These are phyloP conservation scores for Gnatocerus cornutus DNA, from an alignment of 2,888 invertebrate genomes.

Conservation along the genomic window DNA sequence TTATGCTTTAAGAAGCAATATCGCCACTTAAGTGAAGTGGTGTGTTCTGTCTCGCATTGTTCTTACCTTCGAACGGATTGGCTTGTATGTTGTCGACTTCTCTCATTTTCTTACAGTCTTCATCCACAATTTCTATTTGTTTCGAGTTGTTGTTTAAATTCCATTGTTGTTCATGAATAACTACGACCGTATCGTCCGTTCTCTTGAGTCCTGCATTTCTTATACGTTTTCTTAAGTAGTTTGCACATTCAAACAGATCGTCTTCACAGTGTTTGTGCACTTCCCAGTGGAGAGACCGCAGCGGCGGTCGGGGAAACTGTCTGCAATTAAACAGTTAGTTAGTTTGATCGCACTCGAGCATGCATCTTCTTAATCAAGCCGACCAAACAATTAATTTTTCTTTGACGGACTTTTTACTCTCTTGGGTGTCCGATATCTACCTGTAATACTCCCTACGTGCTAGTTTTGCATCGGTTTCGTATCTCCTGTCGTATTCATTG, in stretches of 20 bases:
- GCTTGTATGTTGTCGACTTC: slow-evolving; percentile 70
- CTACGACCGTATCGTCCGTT: slow-evolving; percentile 72
- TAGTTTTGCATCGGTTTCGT: slow-evolving; percentile 58
- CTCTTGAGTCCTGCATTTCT: slow-evolving; percentile 70
- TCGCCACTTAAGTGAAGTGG: slow-evolving; percentile 17
- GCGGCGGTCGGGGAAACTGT: slow-evolving; percentile 74
- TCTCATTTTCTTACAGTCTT: slow-evolving; percentile 72
- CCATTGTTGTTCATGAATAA: slow-evolving; percentile 73
- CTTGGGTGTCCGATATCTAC: not conserved
- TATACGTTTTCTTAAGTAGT: slow-evolving; percentile 71
- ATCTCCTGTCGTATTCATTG: slow-evolving; percentile 76
- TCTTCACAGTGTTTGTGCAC: slow-evolving; percentile 74
- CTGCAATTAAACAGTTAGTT: not conserved
- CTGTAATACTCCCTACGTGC: slow-evolving; percentile 66
- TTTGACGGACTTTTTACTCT: too few relatives aligned
- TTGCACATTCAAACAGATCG: slow-evolving; percentile 75
- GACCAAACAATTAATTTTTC: too few relatives aligned
- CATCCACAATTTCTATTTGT: slow-evolving; percentile 70
- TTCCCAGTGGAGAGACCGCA: slow-evolving; percentile 77
- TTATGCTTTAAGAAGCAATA: slow-evolving; percentile 16
- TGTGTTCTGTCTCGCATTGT: slow-evolving; percentile 1
- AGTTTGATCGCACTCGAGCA: too few relatives aligned
- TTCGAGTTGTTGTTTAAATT: slow-evolving; percentile 63
- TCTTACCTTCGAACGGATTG: slow-evolving; percentile 73
- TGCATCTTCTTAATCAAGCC: too few relatives aligned